Evolutionary conservation across 2,113 vertebrate species (phyloP), one percentile per base, ranked within the genome.

Genomic region (Phaethon lepturus): DNA sequence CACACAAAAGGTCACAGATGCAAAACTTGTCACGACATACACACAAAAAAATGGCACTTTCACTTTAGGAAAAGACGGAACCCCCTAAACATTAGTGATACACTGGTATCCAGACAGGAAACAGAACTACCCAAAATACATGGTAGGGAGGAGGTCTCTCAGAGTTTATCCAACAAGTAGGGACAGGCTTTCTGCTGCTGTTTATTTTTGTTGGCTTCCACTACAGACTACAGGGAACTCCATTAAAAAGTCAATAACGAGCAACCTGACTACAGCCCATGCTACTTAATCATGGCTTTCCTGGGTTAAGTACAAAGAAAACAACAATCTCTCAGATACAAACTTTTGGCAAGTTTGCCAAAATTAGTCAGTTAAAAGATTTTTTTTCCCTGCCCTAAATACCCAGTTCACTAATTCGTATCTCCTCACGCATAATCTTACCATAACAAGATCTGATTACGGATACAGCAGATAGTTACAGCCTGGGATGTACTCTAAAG

Each of bases 211-310:
- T 91, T 95, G 93, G 94, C 95, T 95, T 75, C 74, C 20, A 7
- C 62, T 85, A 72, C 49, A 91, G 86, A 96, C 86, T 82, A 79
- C 62, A 91, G 84, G 71, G 93, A 95, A 91, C 91, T 87, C 86
- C 93, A 95, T 95, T 95, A 96, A 95, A 76, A 95, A 91, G 93
- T 96, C 96, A 96, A 90, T 96, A 94, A 82, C 83, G 56, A 88
- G 74, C 88, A 92, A 90, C 93, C 62, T 68, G 50, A 94, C 84
- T 85, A 25, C 38, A 96, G 81, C 62, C 77, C 81, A 93, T 75
- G 64, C 44, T 56, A 87, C 95, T 96, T 94, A 38, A 91, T 75
- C 84, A 78, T 93, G 94, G 94, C 56, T 89, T 92, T 91, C 74
- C 84, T 79, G 72, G 50, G 77, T 74, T 56, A 96, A 91, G 63